Conservation (phyloP, 2,797 vertebrate genomes). For the Perodicticus potto region DNA sequence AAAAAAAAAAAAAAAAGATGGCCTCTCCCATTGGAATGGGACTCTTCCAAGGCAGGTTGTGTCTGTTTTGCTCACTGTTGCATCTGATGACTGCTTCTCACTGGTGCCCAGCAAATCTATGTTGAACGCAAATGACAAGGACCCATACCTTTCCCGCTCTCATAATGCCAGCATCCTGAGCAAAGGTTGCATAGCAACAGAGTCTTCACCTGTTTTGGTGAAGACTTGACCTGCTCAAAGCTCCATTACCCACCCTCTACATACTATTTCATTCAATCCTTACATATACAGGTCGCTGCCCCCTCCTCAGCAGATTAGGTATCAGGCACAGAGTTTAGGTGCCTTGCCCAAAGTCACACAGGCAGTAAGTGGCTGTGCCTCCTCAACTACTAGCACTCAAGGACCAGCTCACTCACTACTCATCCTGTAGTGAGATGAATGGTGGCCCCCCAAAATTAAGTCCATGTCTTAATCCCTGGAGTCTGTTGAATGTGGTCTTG, state of each 20-base stretch:
- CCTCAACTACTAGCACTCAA: neutral
- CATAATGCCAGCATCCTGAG: neutral
- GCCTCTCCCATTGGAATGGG: neutral
- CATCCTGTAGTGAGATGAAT: neutral
- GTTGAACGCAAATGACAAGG: neutral
- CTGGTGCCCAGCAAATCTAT: neutral
- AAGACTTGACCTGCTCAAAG: neutral
- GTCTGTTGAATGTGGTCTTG: neutral
- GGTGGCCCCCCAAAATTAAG: neutral
- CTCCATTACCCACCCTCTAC: neutral
- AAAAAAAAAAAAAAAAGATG: too few relatives aligned
- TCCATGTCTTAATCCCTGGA: neutral
- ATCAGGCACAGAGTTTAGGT: neutral
- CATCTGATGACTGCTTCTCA: fast-evolving
- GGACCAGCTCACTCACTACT: neutral
- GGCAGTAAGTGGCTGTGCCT: neutral
- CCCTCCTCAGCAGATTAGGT: neutral
- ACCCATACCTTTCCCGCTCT: neutral
- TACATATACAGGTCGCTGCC: neutral
- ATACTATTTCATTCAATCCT: neutral
- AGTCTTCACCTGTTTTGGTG: neutral
- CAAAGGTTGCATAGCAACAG: neutral
- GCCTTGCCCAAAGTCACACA: neutral
- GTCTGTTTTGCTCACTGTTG: neutral
- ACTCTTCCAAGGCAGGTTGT: neutral